Evolutionary conservation across 2,888 invertebrate genomes (phyloP).

Genomic region (Cheilosia grossa): DNA sequence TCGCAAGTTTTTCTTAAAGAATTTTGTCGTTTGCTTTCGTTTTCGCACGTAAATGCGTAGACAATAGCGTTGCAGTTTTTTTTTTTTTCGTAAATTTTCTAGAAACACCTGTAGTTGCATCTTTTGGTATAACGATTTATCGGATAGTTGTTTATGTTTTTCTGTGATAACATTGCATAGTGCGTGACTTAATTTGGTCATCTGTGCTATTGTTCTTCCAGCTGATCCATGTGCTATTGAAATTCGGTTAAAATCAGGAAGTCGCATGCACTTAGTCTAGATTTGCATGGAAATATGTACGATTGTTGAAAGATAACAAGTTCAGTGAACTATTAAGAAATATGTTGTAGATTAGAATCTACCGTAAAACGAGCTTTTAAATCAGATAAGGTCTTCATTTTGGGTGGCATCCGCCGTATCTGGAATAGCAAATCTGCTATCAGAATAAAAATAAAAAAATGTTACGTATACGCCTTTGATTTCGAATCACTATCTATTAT

Average conservation of each 20-base stretch:
- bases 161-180: conserved; percentile 48
- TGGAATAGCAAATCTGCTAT: background rate
- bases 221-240: background rate
- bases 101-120: conserved; percentile 43
- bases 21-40: background rate
- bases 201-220: conserved; percentile 19
- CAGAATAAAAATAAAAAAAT: background rate
- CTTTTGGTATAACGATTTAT: conserved; percentile 40
- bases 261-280: conserved; percentile 1
- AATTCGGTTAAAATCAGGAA: conserved; percentile 27
- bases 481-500: background rate
- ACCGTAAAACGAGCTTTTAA: background rate
- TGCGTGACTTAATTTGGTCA: conserved; percentile 58
- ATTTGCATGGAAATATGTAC: background rate
- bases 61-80: conserved; percentile 11
- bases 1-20: background rate
- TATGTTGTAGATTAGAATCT: background rate
- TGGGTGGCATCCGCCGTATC: background rate
- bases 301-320: background rate
- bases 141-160: background rate
- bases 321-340: background rate
- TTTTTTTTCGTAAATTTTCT: background rate
- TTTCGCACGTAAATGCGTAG: conserved; percentile 33
- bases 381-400: background rate
- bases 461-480: background rate